Base-by-base conservation (phyloP, 2,888 invertebrate genomes). In the Harpagoxenus sublaevis region DNA sequence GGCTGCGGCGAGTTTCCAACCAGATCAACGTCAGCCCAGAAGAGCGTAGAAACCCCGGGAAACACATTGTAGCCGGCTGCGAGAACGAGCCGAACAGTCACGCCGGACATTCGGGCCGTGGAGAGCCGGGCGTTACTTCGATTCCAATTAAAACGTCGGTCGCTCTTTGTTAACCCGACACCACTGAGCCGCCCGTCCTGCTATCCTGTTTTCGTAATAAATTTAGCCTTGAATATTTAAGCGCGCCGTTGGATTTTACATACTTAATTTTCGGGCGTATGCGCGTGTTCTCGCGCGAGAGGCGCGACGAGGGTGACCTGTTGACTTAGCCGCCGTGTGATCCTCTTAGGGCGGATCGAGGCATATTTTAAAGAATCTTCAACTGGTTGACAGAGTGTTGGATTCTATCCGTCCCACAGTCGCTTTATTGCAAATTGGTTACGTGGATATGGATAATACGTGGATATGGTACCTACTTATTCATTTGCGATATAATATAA, bases 151-250 rank as follows among this genome's bases (percentile, higher is more conserved):
- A 87, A 86, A 86, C 74, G 66, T 74, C 65, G 75, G 62, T 82
- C 79, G 83, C 71, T 77, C 75, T 85, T 85, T 83, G 85, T 83
- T 86, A 85, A 86, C 83, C 77, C 45, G 75, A 82, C 77, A 65
- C 77, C 78, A 51, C 53, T 68, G 86, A 65, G 71, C 77, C 48
- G 66, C 66, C 28, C 48, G 66, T 66, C 23, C 70, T 73, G 53
- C 83, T 78, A 75, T 89, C 86, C 86, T 88, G 88, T 87, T 89
- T 89, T 88, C 89, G 74, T 88, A 85, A 88, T 89, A 89, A 89
- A 89, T 89, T 86, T 85, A 45, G 83, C 74, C 83, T 85, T 87
- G 85, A 88, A 89, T 86, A 88, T 89, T 89, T 89, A 88, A 86
- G 82, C 85, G 75, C 39, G 74, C 68, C 71, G 55, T 45, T 28